Evolutionary conservation across 1,140 invertebrate species (phyloP), one percentile per base, ranked within the genome.

Genomic region (Calliphora vicina): DNA sequence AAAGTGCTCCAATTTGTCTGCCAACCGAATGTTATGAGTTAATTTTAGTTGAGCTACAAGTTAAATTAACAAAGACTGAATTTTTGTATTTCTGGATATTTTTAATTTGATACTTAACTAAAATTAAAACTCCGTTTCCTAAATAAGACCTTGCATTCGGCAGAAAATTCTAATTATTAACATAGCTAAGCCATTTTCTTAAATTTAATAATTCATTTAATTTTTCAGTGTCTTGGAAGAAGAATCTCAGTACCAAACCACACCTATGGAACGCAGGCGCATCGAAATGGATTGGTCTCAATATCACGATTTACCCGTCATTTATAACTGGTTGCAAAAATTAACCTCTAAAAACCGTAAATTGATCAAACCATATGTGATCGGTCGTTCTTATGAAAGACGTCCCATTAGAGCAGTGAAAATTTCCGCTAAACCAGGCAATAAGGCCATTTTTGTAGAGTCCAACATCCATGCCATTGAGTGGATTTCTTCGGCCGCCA

Each of bases 401-500:
- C 90, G 93, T 42, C 91, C 93, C 29, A 93, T 95, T 84, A 91
- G 91, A 76, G 93, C 91, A 1, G 76, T 95, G 1, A 92, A 91
- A 84, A 90, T 95, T 45, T 93, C 93, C 0, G 92, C 92, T 57
- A 92, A 93, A 0, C 83, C 84, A 67, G 86, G 88, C 25, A 93
- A 93, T 84, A 92, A 92, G 85, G 87, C 87, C 29, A 91, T 93
- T 73, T 87, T 93, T n/a, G 87, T 93, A 27, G 92, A 93, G 83
- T 91, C 91, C 84, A 93, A 93, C 25, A 93, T 92, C 80, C 91
- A 92, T 83, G 91, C 91, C 45, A 86, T 91, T 35, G 91, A 92
- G 83, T 94, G 93, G 93, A 92, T 94, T 23, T 89, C 93, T 4
- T 91, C 92, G n/a, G 93, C 93, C 3, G 92, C 92, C 0, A 89